Evolutionary conservation across 2,113 vertebrate species (phyloP).

Genomic region (Vanacampus margaritifer): DNA sequence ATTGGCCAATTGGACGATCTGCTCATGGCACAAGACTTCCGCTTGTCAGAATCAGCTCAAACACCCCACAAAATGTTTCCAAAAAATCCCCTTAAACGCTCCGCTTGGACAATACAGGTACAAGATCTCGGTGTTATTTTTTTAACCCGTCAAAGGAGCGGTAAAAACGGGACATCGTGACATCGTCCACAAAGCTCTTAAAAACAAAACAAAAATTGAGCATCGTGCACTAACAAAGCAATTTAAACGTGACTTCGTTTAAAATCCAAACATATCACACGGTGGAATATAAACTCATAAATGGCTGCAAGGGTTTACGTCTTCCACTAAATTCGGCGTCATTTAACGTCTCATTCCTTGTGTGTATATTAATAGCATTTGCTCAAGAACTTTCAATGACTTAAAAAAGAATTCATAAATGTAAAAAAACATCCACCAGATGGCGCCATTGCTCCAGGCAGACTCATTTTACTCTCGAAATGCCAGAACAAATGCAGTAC

Average conservation of each 20-base stretch:
- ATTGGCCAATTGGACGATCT: conserved; percentile 67
- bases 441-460: conserved; percentile 22
- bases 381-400: not conserved
- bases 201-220: too few species aligned
- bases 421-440: conserved; percentile 21
- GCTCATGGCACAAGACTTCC: conserved; percentile 56
- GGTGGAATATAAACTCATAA: not conserved
- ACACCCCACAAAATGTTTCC: not conserved
- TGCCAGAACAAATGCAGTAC: not conserved
- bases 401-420: not conserved
- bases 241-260: not conserved
- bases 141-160: not conserved
- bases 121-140: too few species aligned
- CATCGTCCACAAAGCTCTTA: not conserved
- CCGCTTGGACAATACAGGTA: not conserved
- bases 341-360: not conserved
- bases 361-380: not conserved
- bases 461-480: not conserved
- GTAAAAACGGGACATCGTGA: not conserved
- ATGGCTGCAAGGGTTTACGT: not conserved
- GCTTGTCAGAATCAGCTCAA: not conserved
- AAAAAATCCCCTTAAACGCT: not conserved
- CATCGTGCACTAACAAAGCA: not conserved
- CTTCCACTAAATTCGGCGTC: not conserved
- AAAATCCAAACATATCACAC: not conserved